These are phyloP conservation scores for Callocephalon fimbriatum DNA, from an alignment of 2,113 vertebrate genomes.

Conservation along the genomic window DNA sequence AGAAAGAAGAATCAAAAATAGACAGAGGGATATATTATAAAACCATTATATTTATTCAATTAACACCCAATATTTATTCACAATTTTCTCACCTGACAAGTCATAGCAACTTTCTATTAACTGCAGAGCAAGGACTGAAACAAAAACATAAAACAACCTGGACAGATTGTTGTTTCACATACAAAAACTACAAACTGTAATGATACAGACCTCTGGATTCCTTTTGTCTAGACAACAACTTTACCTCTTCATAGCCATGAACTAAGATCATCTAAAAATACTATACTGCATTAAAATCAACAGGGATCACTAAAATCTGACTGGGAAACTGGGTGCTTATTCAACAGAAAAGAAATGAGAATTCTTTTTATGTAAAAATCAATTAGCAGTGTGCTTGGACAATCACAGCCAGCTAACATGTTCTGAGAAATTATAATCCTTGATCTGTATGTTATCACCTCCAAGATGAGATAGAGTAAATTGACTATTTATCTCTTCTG, in stretches of 20 bases:
- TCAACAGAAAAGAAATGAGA: background rate
- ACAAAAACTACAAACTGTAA: background rate
- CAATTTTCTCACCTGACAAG: background rate
- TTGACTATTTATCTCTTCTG: background rate
- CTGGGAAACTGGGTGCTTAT: background rate
- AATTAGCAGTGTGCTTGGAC: background rate
- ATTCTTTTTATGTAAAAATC: background rate
- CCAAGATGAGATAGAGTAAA: background rate
- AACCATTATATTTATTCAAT: background rate
- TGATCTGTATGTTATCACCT: background rate
- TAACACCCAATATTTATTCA: background rate
- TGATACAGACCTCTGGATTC: background rate
- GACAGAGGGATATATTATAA: background rate
- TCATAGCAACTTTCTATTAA: conserved; percentile 11
- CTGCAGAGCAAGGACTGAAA: background rate
- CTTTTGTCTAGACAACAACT: background rate
- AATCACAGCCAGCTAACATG: background rate
- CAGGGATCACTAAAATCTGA: background rate
- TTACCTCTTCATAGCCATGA: background rate
- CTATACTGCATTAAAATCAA: background rate
- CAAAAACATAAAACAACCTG: background rate
- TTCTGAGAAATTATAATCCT: background rate
- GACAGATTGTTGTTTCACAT: background rate
- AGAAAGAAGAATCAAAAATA: background rate
- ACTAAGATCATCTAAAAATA: background rate